Evolutionary conservation across 2,113 vertebrate species (phyloP).

Genomic region (Ascaphus truei): DNA sequence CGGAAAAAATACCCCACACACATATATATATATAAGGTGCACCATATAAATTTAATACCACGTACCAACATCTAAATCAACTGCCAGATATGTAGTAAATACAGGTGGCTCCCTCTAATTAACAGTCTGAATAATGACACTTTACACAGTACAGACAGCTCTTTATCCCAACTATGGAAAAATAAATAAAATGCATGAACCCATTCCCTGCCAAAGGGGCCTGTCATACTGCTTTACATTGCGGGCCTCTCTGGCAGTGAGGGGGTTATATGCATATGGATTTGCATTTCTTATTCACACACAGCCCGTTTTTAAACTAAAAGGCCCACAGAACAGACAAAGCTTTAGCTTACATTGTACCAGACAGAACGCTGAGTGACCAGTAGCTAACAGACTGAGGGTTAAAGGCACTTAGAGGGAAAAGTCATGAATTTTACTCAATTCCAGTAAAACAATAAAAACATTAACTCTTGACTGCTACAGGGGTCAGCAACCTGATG

Average conservation of each 20-base stretch:
- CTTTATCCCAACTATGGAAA: background rate
- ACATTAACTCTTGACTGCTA: too few relatives aligned
- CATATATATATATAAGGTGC: background rate
- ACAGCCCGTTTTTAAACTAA: background rate
- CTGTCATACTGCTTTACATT: background rate
- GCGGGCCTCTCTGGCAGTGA: background rate
- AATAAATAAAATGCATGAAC: background rate
- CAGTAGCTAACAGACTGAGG: background rate
- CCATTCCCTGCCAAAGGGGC: background rate
- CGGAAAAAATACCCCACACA: background rate
- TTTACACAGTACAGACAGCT: slow-evolving; percentile 7
- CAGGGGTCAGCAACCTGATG: too few relatives aligned
- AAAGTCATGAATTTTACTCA: too few relatives aligned
- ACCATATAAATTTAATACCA: slow-evolving; percentile 9
- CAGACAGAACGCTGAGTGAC: background rate
- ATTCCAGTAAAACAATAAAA: too few relatives aligned
- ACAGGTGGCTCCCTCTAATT: slow-evolving; percentile 16
- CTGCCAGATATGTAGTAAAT: background rate
- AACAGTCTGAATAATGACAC: slow-evolving; percentile 21
- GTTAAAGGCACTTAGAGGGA: slow-evolving; percentile 34
- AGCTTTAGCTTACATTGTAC: background rate
- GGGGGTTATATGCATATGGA: background rate
- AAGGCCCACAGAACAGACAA: slow-evolving; percentile 24
- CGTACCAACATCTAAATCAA: background rate
- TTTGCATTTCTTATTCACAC: background rate